Conservation (phyloP, 2,113 vertebrate genomes). For the Dicaeum eximium region DNA sequence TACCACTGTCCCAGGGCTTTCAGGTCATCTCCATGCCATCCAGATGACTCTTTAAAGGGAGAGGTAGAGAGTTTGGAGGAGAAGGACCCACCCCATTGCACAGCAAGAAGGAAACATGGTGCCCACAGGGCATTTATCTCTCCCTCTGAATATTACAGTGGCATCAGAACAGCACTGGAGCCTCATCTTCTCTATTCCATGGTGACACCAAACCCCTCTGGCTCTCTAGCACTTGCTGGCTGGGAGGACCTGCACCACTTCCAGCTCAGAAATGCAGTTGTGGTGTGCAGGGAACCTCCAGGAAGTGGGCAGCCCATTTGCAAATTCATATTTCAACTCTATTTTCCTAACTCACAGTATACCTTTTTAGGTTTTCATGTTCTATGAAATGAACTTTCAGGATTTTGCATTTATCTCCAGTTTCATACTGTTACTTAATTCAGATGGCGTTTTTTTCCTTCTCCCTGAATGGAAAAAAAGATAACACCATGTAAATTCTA, state of each 20-base stretch:
- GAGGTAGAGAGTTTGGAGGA: background rate
- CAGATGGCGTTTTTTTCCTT: background rate
- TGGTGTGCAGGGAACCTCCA: background rate
- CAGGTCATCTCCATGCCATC: background rate
- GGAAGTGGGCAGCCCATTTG: background rate
- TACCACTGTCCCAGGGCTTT: background rate
- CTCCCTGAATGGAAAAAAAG: background rate
- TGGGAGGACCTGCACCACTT: background rate
- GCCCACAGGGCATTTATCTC: background rate
- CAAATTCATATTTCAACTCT: background rate
- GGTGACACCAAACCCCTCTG: background rate
- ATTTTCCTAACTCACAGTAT: background rate
- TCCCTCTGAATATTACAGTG: background rate
- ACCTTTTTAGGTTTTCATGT: background rate
- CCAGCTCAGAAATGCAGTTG: background rate
- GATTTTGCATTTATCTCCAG: background rate
- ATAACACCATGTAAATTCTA: background rate
- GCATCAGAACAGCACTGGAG: background rate
- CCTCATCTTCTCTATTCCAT: background rate
- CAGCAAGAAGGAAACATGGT: background rate
- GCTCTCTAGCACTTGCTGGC: background rate
- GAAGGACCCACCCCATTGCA: fast-evolving
- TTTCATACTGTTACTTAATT: background rate
- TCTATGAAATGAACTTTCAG: background rate
- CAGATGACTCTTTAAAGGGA: background rate